These are phyloP conservation scores for Onychostoma macrolepis DNA, from an alignment of 2,113 vertebrate species.

Conservation along the genomic window DNA sequence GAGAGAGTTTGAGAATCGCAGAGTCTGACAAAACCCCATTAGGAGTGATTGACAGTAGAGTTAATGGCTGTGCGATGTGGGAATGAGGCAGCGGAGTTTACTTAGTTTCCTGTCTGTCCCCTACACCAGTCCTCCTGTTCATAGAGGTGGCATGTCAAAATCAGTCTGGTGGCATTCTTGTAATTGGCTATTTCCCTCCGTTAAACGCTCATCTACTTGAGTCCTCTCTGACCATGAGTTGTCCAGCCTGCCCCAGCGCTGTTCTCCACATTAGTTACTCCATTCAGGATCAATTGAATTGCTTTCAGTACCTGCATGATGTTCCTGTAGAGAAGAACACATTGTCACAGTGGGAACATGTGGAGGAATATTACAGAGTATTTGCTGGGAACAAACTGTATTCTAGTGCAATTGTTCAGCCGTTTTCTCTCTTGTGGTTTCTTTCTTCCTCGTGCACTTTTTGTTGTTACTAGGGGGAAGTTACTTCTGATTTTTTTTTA, in stretches of 20 bases:
- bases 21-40: conserved; percentile 42
- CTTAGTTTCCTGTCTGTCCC: conserved; percentile 31
- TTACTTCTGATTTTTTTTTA: not conserved
- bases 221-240: conserved; percentile 51
- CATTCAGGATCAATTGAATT: conserved; percentile 64
- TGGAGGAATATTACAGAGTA: conserved; percentile 32
- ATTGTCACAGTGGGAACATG: not conserved
- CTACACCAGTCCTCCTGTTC: conserved; percentile 11
- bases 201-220: conserved; percentile 71
- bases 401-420: not conserved
- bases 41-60: conserved; percentile 53
- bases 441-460: not conserved
- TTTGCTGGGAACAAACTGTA: not conserved
- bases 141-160: conserved; percentile 37
- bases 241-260: conserved; percentile 55
- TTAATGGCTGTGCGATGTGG: conserved; percentile 51
- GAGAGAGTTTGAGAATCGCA: not conserved
- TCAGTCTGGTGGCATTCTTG: conserved; percentile 14
- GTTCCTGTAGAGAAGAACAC: conserved; percentile 47
- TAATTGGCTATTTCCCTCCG: conserved; percentile 68
- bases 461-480: not conserved
- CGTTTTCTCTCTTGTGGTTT: conserved; percentile 5
- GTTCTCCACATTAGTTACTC: conserved; percentile 60
- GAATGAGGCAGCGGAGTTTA: conserved; percentile 39
- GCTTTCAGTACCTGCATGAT: conserved; percentile 67